Conservation (phyloP, 2,797 vertebrate species). For the Lepilemur septentrionalis region DNA sequence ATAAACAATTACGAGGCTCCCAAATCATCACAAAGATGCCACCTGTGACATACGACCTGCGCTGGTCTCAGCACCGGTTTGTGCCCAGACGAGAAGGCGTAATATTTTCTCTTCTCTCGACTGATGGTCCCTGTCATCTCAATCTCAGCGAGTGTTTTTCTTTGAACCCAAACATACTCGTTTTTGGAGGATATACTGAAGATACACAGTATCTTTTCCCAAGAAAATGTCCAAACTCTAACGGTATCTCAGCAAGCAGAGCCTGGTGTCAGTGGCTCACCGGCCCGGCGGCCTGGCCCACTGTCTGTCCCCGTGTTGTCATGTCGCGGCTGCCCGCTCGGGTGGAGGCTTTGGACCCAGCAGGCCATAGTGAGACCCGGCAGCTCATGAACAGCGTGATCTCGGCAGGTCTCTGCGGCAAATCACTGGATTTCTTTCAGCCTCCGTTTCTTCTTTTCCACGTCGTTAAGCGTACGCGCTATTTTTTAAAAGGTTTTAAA, state of each 20-base stretch:
- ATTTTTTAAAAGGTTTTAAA: background rate
- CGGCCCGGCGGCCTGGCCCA: fast-evolving
- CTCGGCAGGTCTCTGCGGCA: background rate
- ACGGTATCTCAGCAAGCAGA: background rate
- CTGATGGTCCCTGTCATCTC: conserved; percentile 28
- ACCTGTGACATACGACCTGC: background rate
- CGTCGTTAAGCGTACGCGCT: background rate
- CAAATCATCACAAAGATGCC: conserved; percentile 62
- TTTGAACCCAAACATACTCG: background rate
- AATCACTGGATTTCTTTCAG: background rate
- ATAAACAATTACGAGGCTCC: conserved; percentile 73
- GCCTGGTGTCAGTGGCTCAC: background rate
- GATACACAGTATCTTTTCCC: background rate
- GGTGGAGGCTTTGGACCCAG: background rate
- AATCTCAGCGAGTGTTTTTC: conserved; percentile 34
- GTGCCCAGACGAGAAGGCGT: background rate
- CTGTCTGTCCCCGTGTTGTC: background rate
- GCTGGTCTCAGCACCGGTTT: conserved; percentile 27
- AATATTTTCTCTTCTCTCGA: conserved; percentile 35
- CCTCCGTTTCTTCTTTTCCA: background rate
- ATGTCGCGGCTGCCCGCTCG: too few relatives aligned
- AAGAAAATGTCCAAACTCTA: background rate
- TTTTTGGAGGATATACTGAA: background rate
- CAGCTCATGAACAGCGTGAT: background rate
- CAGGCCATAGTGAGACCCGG: background rate